These are phyloP conservation scores for Ennomos fuscantarius DNA, from an alignment of 2,888 invertebrate genomes.

Conservation along the genomic window DNA sequence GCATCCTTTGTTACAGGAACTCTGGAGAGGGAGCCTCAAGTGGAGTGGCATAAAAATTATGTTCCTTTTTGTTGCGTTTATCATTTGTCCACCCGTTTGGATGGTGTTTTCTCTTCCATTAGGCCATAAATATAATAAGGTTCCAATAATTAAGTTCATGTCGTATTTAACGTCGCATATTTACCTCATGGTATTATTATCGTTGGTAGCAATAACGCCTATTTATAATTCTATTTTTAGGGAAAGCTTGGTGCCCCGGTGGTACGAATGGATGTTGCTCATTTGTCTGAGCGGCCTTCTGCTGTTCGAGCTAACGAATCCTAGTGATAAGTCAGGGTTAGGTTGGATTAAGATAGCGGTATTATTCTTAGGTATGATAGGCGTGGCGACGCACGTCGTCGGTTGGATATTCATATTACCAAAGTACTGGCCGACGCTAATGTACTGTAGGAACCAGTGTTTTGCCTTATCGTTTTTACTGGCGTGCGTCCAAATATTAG, in stretches of 20 bases:
- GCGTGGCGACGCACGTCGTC: constrained; percentile 94
- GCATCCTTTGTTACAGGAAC: constrained; percentile 87
- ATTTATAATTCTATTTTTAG: constrained; percentile 92
- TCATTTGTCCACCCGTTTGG: constrained; percentile 98
- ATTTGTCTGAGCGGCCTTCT: constrained; percentile 98
- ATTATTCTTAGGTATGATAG: constrained; percentile 94
- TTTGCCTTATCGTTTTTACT: constrained; percentile 97
- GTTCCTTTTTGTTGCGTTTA: constrained; percentile 95
- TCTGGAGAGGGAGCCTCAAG: constrained; percentile 98
- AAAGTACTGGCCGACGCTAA: constrained; percentile 92
- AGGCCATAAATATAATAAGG: constrained; percentile 98
- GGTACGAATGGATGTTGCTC: constrained; percentile 98
- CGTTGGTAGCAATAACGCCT: constrained; percentile 95
- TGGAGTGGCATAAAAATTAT: constrained; percentile 99
- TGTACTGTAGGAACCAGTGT: constrained; percentile 98
- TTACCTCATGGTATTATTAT: constrained; percentile 97
- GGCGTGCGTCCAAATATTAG: constrained; percentile 98
- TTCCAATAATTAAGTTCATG: constrained; percentile 99
- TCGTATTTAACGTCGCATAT: constrained; percentile 99
- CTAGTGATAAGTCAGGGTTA: constrained; percentile 98
- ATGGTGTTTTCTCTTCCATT: constrained; percentile 97
- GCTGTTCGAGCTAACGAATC: constrained; percentile 98
- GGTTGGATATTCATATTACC: constrained; percentile 89
- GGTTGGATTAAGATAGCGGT: constrained; percentile 97
- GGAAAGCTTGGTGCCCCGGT: constrained; percentile 92